Conservation (phyloP, 2,113 vertebrate species). For the Tricholaema leucomelas region DNA sequence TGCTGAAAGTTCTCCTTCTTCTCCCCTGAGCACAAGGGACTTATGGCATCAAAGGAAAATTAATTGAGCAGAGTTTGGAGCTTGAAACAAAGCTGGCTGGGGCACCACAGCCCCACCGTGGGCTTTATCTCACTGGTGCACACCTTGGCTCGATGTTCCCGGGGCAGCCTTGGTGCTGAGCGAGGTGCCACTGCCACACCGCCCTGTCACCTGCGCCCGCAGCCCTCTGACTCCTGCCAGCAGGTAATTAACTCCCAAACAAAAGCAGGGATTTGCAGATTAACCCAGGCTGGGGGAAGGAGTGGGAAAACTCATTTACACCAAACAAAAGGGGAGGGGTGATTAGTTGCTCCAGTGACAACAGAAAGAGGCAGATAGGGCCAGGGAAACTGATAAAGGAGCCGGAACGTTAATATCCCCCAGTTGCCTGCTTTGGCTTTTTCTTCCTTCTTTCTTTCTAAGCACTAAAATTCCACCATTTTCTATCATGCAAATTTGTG, state of each 20-base stretch:
- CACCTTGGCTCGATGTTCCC: neutral
- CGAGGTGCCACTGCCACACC: neutral
- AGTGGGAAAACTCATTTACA: conserved; percentile 77
- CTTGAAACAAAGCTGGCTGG: conserved; percentile 18
- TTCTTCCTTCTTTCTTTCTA: neutral
- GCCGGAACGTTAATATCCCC: conserved; percentile 50
- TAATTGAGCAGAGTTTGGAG: conserved; percentile 44
- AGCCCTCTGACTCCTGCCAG: conserved; percentile 25
- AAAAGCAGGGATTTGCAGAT: conserved; percentile 80
- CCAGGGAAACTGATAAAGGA: conserved; percentile 62
- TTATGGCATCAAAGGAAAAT: conserved; percentile 46
- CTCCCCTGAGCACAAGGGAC: neutral
- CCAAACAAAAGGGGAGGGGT: conserved; percentile 75
- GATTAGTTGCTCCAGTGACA: conserved; percentile 71
- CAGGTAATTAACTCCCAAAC: conserved; percentile 80
- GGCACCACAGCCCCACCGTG: neutral
- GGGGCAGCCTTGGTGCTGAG: accelerated
- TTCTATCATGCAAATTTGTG: conserved; percentile 61
- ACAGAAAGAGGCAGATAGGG: conserved; percentile 56
- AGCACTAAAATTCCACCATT: conserved; percentile 39
- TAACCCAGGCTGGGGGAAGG: conserved; percentile 60
- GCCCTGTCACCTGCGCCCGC: neutral
- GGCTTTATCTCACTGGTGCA: neutral
- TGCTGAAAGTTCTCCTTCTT: neutral
- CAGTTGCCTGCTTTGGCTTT: neutral